phyloP scores from a whole-genome alignment of 2,113 vertebrate species.

The Seriola dumerili region DNA sequence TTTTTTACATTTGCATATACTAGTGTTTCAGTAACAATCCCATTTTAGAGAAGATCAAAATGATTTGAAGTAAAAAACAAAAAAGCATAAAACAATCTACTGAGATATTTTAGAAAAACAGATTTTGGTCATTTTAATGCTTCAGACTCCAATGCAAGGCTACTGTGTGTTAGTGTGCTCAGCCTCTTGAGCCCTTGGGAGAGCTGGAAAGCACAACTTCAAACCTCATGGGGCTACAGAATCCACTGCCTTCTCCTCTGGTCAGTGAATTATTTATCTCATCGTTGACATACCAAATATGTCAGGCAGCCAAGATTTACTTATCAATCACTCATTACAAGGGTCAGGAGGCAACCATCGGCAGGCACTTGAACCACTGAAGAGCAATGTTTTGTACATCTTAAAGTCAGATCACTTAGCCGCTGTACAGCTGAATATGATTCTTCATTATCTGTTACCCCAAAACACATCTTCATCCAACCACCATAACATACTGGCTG shows the following conservation, averaged over 20 bases:
- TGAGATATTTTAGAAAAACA: constrained; percentile 70
- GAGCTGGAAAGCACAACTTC: constrained; percentile 39
- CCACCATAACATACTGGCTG: background rate
- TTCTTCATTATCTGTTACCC: background rate
- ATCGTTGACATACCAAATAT: constrained; percentile 53
- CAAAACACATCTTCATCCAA: constrained; percentile 21
- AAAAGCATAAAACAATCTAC: constrained; percentile 62
- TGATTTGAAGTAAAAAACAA: constrained; percentile 71
- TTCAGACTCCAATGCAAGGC: constrained; percentile 74
- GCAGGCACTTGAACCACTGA: constrained; percentile 74
- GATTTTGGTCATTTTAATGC: constrained; percentile 86
- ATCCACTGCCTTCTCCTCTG: constrained; percentile 52
- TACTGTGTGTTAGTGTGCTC: constrained; percentile 65
- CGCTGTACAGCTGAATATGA: background rate
- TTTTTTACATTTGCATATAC: constrained; percentile 90
- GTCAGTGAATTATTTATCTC: constrained; percentile 72
- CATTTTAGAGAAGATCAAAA: constrained; percentile 84
- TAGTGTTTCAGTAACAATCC: constrained; percentile 90
- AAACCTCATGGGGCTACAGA: constrained; percentile 49
- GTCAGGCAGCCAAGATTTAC: constrained; percentile 57
- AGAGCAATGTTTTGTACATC: constrained; percentile 28
- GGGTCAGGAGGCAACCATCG: constrained; percentile 58
- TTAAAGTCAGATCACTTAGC: background rate
- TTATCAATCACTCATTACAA: constrained; percentile 62
- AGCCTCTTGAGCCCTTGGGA: constrained; percentile 51